Conservation (phyloP, 2,888 invertebrate species). For the Leptogaster cylindrica region DNA sequence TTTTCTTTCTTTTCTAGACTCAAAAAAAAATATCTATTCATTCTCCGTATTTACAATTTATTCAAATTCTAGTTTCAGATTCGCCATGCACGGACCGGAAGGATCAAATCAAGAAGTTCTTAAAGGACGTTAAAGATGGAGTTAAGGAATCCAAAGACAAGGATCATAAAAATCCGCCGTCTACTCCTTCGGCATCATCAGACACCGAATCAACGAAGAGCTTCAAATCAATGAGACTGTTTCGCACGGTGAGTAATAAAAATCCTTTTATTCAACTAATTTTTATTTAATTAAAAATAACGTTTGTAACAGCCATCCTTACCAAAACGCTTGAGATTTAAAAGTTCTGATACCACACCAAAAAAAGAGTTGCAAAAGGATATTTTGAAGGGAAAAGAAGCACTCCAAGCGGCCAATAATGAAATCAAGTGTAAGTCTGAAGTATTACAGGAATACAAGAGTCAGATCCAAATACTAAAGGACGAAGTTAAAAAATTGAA, state of each 20-base stretch:
- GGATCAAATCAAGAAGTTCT: constrained; percentile 61
- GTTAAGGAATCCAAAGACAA: constrained; percentile 58
- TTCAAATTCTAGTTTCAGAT: constrained; percentile 40
- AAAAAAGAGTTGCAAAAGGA: constrained; percentile 60
- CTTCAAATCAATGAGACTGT: constrained; percentile 47
- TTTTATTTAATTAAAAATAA: not conserved
- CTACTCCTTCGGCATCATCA: constrained; percentile 39
- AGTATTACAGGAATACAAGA: constrained; percentile 63
- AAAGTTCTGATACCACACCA: constrained; percentile 56
- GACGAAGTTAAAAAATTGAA: constrained; percentile 61
- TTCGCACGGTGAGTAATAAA: constrained; percentile 48
- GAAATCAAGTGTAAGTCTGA: constrained; percentile 66
- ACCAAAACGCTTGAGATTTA: constrained; percentile 60
- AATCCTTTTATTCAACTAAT: not conserved
- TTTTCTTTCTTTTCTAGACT: not conserved
- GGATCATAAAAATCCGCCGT: constrained; percentile 51
- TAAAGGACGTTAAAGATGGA: constrained; percentile 60
- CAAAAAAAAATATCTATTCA: not conserved
- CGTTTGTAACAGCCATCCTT: constrained; percentile 56
- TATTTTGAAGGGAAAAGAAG: constrained; percentile 64
- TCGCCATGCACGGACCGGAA: constrained; percentile 56
- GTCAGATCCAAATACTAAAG: constrained; percentile 64
- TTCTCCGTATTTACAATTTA: not conserved
- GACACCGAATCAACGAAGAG: constrained; percentile 47
- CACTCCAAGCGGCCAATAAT: constrained; percentile 56